Base-by-base conservation (phyloP, 2,797 vertebrate species). In the Sebastes matsubarae region DNA sequence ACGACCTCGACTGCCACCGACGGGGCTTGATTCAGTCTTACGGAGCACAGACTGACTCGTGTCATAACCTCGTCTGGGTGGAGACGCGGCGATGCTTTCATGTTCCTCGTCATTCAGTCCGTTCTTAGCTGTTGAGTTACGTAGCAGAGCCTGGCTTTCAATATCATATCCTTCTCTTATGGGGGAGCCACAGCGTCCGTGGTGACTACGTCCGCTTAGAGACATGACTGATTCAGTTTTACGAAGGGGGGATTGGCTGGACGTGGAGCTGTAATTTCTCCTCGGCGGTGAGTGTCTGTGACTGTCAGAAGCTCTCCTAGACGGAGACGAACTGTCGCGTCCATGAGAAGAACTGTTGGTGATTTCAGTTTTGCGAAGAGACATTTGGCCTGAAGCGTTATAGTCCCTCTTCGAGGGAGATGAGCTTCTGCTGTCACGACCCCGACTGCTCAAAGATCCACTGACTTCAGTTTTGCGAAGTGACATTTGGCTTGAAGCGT, bases 151-250 rank as follows among this genome's bases (percentile, higher is more conserved):
- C 73, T 95, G 94, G 68, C 88, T 94, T 64, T 94, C 90, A 24
- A 91, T 85, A 22, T 95, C 94, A 59, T 95, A 96, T 24, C 95
- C 95, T 78, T 95, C 96, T 69, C 95, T 94, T 55, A 96, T 89
- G 4, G 95, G 95, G 60, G 95, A 96, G 18, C 95, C 95, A 77
- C 92, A 93, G 61, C 94, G 95, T 64, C 92, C 91, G 9, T 87
- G 70, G 54, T 84, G 91, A 70, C 88, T 70, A n/a, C 27, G 82
- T 46, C 90, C 82, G 2, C 88, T 92, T 8, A 94, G 81, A 66
- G 93, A 94, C 6, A 60, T 60, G 6, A 88, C 12, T 1, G 93
- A 91, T 66, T 94, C 94, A 4, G 92, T 90, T 89, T 94, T 96
- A 69, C 52, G 82, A 50, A 92, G 87, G 1, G 77, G 54, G 34